Percentiles rank a stretch among this genome's conserved stretches.
These are phyloP conservation scores for Aptenodytes forsteri DNA, from an alignment of 2,113 vertebrate genomes.

Conservation along the genomic window DNA sequence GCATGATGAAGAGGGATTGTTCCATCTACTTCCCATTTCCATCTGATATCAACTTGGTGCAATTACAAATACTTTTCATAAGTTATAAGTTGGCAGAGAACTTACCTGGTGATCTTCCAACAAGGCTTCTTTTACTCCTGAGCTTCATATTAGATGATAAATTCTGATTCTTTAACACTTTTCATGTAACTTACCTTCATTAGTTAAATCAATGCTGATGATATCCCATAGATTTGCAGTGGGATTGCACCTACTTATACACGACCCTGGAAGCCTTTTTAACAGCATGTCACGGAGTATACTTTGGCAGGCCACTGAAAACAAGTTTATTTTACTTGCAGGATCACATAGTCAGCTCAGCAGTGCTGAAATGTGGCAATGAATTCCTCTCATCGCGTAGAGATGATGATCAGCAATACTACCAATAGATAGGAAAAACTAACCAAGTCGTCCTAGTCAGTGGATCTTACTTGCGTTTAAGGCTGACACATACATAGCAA, in stretches of 20 bases:
- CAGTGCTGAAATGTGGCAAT: slow-evolving; percentile 65
- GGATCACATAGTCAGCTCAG: slow-evolving; percentile 53
- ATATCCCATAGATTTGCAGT: not conserved
- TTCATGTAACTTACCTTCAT: not conserved
- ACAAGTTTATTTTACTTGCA: slow-evolving; percentile 55
- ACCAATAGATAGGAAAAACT: slow-evolving; percentile 62
- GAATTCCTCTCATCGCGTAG: slow-evolving; percentile 27
- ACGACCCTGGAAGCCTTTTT: slow-evolving; percentile 29
- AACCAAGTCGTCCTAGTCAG: not conserved
- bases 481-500: slow-evolving; percentile 52
- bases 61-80: not conserved
- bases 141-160: not conserved
- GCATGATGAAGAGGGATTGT: not conserved
- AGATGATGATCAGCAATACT: slow-evolving; percentile 55
- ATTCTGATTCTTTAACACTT: not conserved
- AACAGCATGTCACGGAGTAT: not conserved
- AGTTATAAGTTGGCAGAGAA: not conserved
- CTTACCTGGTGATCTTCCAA: not conserved
- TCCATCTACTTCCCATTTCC: not conserved
- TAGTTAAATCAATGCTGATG: not conserved
- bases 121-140: not conserved
- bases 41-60: not conserved
- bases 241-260: not conserved
- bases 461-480: slow-evolving; percentile 46
- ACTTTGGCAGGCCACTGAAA: slow-evolving; percentile 45